These are phyloP conservation scores for Apaloderma vittatum DNA, from an alignment of 2,113 vertebrate genomes.

Conservation along the genomic window DNA sequence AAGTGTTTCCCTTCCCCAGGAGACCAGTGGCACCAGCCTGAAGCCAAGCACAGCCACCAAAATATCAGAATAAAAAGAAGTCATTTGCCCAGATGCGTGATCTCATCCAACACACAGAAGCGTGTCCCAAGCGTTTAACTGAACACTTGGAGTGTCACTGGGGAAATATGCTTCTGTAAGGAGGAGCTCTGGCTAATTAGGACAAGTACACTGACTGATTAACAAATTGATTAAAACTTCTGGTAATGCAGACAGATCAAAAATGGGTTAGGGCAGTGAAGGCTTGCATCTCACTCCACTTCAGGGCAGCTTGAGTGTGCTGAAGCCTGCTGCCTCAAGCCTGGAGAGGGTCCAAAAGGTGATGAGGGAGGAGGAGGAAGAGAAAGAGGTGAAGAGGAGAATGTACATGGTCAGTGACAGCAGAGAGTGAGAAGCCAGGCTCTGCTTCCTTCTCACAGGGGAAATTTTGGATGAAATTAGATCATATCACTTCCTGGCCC, in stretches of 20 bases:
- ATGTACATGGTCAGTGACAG: not conserved
- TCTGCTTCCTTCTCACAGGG: not conserved
- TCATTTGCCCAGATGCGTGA: not conserved
- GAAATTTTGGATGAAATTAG: not conserved
- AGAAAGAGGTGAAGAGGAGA: not conserved
- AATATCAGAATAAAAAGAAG: not conserved
- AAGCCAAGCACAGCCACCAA: not conserved
- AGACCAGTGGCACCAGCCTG: not conserved
- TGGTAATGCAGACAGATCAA: not conserved
- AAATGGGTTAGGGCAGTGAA: not conserved
- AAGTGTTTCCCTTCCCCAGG: not conserved
- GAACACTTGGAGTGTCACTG: not conserved
- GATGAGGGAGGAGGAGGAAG: not conserved
- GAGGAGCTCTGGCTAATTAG: not conserved
- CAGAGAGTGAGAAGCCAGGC: not conserved
- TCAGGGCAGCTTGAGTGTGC: not conserved
- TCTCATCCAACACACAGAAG: not conserved
- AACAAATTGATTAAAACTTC: not conserved
- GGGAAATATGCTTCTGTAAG: not conserved
- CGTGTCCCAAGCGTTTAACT: not conserved
- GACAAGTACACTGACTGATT: not conserved
- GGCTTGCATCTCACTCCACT: not conserved
- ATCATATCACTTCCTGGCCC: not conserved
- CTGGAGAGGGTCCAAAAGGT: not conserved
- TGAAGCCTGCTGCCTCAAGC: not conserved